phyloP scores from a whole-genome alignment of 2,888 invertebrate species.

The Caenorhabditis sp. region DNA sequence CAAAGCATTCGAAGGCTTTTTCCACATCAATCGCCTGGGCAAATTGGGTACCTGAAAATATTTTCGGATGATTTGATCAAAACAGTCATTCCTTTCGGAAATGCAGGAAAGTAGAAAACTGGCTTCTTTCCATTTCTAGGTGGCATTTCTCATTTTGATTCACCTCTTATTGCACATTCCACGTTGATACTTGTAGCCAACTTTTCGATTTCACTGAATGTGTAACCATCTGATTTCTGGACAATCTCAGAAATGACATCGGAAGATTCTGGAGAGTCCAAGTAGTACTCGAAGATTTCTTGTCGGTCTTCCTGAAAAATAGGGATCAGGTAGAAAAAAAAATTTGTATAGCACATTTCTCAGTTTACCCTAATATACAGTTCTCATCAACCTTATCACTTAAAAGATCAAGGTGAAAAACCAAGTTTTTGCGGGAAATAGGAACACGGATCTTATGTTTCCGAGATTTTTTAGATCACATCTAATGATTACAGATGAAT shows the following conservation, averaged over 20 bases:
- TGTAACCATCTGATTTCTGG: constrained; percentile 62
- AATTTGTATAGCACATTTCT: not conserved
- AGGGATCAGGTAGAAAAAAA: no score
- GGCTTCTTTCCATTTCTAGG: not conserved
- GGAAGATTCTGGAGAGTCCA: constrained; percentile 5
- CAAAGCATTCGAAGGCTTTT: constrained; percentile 62
- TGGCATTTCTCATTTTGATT: not conserved
- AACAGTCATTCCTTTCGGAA: no score
- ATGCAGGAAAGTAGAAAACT: no score
- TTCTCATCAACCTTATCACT: not conserved
- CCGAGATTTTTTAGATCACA: not conserved
- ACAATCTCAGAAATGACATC: constrained; percentile 39
- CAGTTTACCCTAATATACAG: no score
- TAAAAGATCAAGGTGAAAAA: constrained; percentile 8
- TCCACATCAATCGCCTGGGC: constrained; percentile 40
- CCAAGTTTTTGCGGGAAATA: not conserved
- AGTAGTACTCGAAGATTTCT: constrained; percentile 47
- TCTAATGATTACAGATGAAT: not conserved
- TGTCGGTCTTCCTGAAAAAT: constrained; percentile 53
- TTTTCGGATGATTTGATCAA: no score
- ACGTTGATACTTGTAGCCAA: constrained; percentile 60
- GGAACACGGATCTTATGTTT: not conserved
- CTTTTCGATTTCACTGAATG: constrained; percentile 59
- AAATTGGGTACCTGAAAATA: constrained; percentile 52
- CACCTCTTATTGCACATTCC: constrained; percentile 63